phyloP scores from a whole-genome alignment of 2,797 vertebrate genomes.

The Eurystomus glaucurus region DNA sequence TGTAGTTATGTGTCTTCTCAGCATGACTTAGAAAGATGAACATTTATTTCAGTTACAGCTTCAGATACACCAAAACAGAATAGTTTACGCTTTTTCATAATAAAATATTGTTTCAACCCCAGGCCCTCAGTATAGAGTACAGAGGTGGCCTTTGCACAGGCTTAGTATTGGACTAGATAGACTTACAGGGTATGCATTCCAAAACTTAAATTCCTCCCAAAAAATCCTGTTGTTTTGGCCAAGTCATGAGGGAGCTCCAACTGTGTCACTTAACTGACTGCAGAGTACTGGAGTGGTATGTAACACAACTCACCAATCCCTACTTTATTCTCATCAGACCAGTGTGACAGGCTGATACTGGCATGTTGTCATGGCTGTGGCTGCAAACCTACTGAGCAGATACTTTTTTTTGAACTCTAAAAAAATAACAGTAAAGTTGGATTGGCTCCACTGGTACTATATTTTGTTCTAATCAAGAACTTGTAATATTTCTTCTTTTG shows the following conservation, averaged over 20 bases:
- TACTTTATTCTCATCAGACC: background rate
- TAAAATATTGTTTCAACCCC: background rate
- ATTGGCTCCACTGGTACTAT: background rate
- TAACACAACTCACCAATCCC: background rate
- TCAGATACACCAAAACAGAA: background rate
- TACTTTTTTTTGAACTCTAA: background rate
- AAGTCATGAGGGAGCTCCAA: background rate
- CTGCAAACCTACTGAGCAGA: background rate
- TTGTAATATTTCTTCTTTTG: slow-evolving; percentile 31
- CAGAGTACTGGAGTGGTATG: background rate
- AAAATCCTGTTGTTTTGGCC: background rate
- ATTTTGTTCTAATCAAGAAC: slow-evolving; percentile 35
- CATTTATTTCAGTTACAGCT: background rate
- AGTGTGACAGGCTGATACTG: background rate
- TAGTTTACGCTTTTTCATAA: background rate
- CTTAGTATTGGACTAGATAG: background rate
- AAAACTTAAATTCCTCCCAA: background rate
- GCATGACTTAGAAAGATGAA: background rate
- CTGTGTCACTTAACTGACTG: background rate
- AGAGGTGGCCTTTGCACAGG: background rate
- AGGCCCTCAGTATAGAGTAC: background rate
- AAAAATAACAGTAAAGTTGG: slow-evolving; percentile 15
- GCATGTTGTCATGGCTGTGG: background rate
- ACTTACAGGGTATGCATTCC: background rate
- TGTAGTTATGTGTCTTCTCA: background rate